Evolutionary conservation across 2,888 invertebrate genomes (phyloP).

Genomic region (Iphiclides podalirius): DNA sequence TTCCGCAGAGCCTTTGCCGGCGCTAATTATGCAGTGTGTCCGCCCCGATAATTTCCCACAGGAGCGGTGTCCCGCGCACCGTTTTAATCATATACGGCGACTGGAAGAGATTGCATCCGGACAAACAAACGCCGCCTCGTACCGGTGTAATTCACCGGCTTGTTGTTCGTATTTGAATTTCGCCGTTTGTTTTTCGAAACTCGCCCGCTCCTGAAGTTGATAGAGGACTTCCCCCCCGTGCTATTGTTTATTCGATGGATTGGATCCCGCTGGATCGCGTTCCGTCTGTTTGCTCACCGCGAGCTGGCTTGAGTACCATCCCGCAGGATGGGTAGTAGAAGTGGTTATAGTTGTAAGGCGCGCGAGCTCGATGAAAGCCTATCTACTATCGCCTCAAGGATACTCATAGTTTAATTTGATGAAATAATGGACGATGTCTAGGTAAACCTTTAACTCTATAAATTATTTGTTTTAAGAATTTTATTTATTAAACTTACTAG

Average conservation of each 20-base stretch:
- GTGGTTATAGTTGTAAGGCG: too few species aligned
- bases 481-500: too few species aligned
- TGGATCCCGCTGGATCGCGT: constrained; percentile 20
- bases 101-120: constrained; percentile 71
- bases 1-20: constrained; percentile 50
- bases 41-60: constrained; percentile 73
- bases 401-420: too few species aligned
- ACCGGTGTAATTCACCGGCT: constrained; percentile 65
- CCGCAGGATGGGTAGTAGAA: too few species aligned
- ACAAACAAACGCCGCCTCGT: constrained; percentile 62
- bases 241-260: constrained; percentile 21
- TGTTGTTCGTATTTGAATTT: constrained; percentile 53
- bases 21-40: constrained; percentile 77
- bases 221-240: constrained; percentile 20
- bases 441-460: too few species aligned
- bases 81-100: constrained; percentile 75
- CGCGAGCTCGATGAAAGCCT: too few species aligned
- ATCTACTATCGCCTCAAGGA: too few species aligned
- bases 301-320: not conserved
- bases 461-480: too few species aligned
- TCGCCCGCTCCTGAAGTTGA: constrained; percentile 30
- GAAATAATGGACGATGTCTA: too few species aligned
- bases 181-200: constrained; percentile 54
- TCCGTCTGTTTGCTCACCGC: constrained; percentile 19
- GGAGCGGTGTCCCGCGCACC: constrained; percentile 66